phyloP scores from a whole-genome alignment of 2,888 invertebrate genomes.

The Drosophila hamatofila region DNA sequence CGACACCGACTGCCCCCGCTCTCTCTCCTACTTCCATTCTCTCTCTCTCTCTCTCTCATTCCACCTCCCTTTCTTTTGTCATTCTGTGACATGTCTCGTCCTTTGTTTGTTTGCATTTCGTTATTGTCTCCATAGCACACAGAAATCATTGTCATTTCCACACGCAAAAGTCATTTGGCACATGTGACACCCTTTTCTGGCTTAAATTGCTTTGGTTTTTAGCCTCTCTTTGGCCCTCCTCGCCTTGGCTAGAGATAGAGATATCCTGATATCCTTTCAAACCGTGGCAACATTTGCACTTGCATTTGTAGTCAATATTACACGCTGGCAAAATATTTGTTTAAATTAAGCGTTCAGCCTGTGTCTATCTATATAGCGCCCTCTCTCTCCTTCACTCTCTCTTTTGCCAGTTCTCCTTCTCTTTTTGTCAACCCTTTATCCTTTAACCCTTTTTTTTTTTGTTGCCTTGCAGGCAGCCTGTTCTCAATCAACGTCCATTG shows the following conservation, averaged over 20 bases:
- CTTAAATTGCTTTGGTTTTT: conserved; percentile 75
- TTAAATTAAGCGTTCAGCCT: conserved; percentile 57
- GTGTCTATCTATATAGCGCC: neutral
- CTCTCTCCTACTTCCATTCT: neutral
- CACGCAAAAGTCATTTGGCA: conserved; percentile 82
- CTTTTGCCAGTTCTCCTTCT: neutral
- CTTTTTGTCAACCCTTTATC: conserved; percentile 8
- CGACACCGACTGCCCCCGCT: neutral
- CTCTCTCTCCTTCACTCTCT: neutral
- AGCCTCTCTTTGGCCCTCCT: conserved; percentile 17
- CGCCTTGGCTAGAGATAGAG: too few relatives aligned
- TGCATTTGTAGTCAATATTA: conserved; percentile 81
- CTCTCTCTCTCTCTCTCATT: neutral
- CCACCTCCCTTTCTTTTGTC: neutral
- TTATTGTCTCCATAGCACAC: conserved; percentile 73
- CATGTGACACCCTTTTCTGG: conserved; percentile 81
- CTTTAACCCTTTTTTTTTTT: conserved; percentile 2
- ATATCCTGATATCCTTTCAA: conserved; percentile 64
- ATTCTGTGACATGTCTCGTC: conserved; percentile 21
- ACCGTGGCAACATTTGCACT: conserved; percentile 83
- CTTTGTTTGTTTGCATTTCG: conserved; percentile 79
- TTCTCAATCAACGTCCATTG: conserved; percentile 62
- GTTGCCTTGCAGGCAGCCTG: conserved; percentile 7
- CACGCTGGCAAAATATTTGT: conserved; percentile 73
- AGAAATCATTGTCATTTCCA: conserved; percentile 82